These are phyloP conservation scores for Gisinianus flammeolus DNA, from an alignment of 2,888 invertebrate genomes.

Conservation along the genomic window DNA sequence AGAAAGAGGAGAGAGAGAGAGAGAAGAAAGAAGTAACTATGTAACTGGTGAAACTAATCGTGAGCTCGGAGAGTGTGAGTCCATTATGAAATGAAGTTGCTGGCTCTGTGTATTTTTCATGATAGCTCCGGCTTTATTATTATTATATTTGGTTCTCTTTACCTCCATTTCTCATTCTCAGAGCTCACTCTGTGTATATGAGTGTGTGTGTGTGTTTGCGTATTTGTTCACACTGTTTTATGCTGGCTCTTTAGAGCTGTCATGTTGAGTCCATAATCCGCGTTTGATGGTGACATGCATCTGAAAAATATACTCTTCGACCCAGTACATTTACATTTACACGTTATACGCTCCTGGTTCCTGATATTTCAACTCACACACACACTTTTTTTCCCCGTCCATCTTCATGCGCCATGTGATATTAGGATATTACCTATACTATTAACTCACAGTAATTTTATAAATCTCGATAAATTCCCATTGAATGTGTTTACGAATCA, in stretches of 20 bases:
- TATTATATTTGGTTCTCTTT: slow-evolving; percentile 13
- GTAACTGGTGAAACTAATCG: slow-evolving; percentile 24
- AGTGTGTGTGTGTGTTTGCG: neutral
- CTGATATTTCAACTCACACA: neutral
- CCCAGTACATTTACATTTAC: slow-evolving; percentile 19
- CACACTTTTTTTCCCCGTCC: too few relatives aligned
- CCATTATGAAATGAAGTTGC: slow-evolving; percentile 11
- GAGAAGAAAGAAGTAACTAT: neutral
- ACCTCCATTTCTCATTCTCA: slow-evolving; percentile 13
- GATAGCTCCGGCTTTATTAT: slow-evolving; percentile 10
- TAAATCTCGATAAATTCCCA: too few relatives aligned
- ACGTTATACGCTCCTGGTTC: neutral
- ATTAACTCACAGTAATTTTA: too few relatives aligned
- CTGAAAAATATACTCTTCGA: slow-evolving; percentile 42
- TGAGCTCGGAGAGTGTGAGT: slow-evolving; percentile 6
- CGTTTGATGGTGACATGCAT: slow-evolving; percentile 48
- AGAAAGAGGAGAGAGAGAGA: neutral
- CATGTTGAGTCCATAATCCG: slow-evolving; percentile 46
- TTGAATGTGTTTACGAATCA: too few relatives aligned
- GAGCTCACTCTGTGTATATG: slow-evolving; percentile 2
- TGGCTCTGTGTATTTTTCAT: slow-evolving; percentile 23
- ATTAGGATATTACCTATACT: too few relatives aligned
- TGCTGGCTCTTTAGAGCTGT: slow-evolving; percentile 43
- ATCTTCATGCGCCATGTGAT: too few relatives aligned
- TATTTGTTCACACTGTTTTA: slow-evolving; percentile 38